Evolutionary conservation across 2,888 invertebrate genomes (phyloP), one percentile per base, ranked within the genome.

Genomic region (Papilio gigon): DNA sequence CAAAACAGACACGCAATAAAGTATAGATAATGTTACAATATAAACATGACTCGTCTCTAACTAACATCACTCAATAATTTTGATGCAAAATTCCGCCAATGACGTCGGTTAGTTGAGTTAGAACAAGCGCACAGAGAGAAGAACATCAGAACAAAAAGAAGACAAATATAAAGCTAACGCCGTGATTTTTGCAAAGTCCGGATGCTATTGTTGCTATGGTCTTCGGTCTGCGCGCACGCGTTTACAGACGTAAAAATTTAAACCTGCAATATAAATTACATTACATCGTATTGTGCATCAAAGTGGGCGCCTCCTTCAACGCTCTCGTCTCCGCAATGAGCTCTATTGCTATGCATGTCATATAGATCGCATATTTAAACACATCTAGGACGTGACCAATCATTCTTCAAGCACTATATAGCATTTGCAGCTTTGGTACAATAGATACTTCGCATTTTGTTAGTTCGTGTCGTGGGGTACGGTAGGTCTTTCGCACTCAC

Each of bases 71-170:
- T 40, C 11, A 53, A 69, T 65, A 65, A 69, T 61, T 69, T 65
- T 14, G 60, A 50, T 44, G 5, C 5, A 14, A 47, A 65, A 53
- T 1, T 4, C 33, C 40, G 42, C 68, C 64, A 69, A 65, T 69
- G 30, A 22, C 1, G 35, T 20, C 12, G 40, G 59, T 64, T 50
- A 68, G 59, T 68, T 65, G 53, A 60, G 68, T 69, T 69, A 69
- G 68, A 69, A 69, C 68, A 69, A 69, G 68, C 68, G 68, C 68
- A 69, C 68, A 69, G 68, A 65, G 42, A 50, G 65, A 65, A 65
- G 68, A 69, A 61, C 53, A 65, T 63, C 42, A 60, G 42, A 65
- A 65, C 42, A 12, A 59, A 9, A 50, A 68, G 2, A 30, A 25
- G 42, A 53, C 37, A 47, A 44, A 27, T n/a, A 27, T 42, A 50